Evolutionary conservation across 2,888 invertebrate species (phyloP), one percentile per base, ranked within the genome.

Genomic region (Clusia tigrina): DNA sequence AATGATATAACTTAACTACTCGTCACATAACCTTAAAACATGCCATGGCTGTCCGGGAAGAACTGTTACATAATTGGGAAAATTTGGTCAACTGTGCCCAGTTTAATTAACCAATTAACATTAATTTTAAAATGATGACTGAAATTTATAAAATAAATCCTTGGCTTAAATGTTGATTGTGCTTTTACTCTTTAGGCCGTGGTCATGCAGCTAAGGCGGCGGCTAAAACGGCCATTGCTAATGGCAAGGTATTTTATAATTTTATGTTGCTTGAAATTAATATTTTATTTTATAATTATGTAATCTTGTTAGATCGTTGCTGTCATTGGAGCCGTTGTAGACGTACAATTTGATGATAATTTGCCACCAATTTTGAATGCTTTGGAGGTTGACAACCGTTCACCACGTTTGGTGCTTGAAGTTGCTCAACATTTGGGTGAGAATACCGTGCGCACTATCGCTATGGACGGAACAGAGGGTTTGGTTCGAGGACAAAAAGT

Each of bases 321-420:
- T 75, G 96, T 97, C 63, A 97, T 97, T 81, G 97, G 97, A 85
- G 96, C 97, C 76, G 96, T 97, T 68, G 97, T 98, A 53, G 97
- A 98, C 82, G 95, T 96, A 0, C 95, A 96, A 83, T 98, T 97
- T 79, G 95, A 96, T 52, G 91, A 91, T 67, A 86, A 88, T 22
- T 86, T 97, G 58, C 97, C 97, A 38, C 93, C 93, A 15, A 97
- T 98, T 81, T 87, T 97, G 70, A 97, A 97, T 85, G 95, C 96
- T 48, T 86, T 98, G 68, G 96, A 96, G 84, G 96, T 97, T 0
- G 88, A 91, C 77, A 90, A 92, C 80, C 91, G 93, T 80, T 87
- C 85, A 58, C 93, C 95, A 2, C 81, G 87, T 72, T 87, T 95
- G 58, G 90, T 95, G 70, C 87, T 95, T 75, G 95, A 76, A 68